These are phyloP conservation scores for Ectemnius cavifrons DNA, from an alignment of 2,888 invertebrate species.

Conservation along the genomic window DNA sequence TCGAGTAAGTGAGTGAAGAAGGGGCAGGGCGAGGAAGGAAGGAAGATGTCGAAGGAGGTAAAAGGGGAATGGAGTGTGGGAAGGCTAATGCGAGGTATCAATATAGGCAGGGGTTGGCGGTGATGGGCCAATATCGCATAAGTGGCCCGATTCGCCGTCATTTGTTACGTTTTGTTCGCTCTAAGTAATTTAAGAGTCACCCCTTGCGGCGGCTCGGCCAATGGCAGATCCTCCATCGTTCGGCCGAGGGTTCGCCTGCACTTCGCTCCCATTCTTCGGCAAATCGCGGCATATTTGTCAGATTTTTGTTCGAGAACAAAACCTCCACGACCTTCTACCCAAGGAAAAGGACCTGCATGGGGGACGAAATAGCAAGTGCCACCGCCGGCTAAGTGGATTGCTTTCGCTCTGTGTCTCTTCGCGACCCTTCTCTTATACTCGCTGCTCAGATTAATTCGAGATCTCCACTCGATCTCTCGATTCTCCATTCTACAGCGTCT, in stretches of 20 bases:
- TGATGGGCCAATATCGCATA: constrained; percentile 73
- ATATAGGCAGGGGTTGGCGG: constrained; percentile 64
- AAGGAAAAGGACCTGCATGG: background rate
- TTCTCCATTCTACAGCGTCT: background rate
- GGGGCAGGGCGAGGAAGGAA: constrained; percentile 7
- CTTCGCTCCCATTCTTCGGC: constrained; percentile 72
- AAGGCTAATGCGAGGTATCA: constrained; percentile 68
- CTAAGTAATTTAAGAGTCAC: constrained; percentile 73
- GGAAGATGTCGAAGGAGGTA: constrained; percentile 33
- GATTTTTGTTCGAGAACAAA: constrained; percentile 77
- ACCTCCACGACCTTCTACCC: constrained; percentile 59
- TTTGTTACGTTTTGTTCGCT: constrained; percentile 74
- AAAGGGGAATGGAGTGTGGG: constrained; percentile 24
- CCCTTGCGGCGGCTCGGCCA: constrained; percentile 43
- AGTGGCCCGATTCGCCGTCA: constrained; percentile 72
- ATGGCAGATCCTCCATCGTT: background rate
- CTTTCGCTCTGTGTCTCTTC: constrained; percentile 61
- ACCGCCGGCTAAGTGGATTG: constrained; percentile 74
- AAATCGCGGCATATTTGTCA: constrained; percentile 78
- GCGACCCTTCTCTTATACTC: constrained; percentile 17
- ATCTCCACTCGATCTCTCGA: constrained; percentile 1
- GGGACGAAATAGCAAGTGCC: constrained; percentile 21
- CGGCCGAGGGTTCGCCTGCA: constrained; percentile 41
- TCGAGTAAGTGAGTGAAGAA: constrained; percentile 2
- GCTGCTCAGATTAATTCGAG: background rate